Evolutionary conservation across 1,140 invertebrate species (phyloP), one percentile per base, ranked within the genome.

Genomic region (Drosophila orosa): DNA sequence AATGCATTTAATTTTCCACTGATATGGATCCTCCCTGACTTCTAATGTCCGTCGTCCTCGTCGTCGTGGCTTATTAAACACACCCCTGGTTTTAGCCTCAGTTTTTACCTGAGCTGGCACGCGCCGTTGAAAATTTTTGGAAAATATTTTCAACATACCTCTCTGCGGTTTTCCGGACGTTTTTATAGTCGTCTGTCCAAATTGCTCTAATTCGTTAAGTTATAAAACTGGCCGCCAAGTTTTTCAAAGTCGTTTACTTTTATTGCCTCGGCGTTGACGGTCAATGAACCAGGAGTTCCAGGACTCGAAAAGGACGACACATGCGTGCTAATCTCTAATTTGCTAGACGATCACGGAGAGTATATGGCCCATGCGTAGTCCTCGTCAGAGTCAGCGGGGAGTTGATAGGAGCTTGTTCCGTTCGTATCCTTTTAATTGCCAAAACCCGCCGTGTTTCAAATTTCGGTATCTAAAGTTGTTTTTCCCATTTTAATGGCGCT

Each of bases 381-480:
- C 44, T 40, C 42, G 19, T 8, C 35, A 44, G 25, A 67, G 62
- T 29, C 82, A 74, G 82, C 69, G 78, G 61, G 59, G 75, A 60
- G 47, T 62, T 80, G 60, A 69, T 47, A 75, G 78, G 55, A 82
- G 84, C 84, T 86, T 81, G 62, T 84, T 63, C 63, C 50, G 58
- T 57, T 80, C 81, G 77, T 78, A 63, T 74, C 58, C 57, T 67
- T 87, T 91, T 83, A 91, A 91, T 89, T 89, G 89, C 75, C 81
- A 65, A 82, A 86, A 87, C 71, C 63, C 89, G 80, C 68, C 84
- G 73, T 91, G 87, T 87, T 90, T 84, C 78, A 69, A 90, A 80
- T 90, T 80, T 80, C 59, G 65, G 68, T 90, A 91, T 91, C 89
- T 91, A 91, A 91, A 91, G 89, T 91, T 91, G 89, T 91, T 91